phyloP scores from a whole-genome alignment of 1,140 invertebrate genomes.

The Streblospio benedicti region DNA sequence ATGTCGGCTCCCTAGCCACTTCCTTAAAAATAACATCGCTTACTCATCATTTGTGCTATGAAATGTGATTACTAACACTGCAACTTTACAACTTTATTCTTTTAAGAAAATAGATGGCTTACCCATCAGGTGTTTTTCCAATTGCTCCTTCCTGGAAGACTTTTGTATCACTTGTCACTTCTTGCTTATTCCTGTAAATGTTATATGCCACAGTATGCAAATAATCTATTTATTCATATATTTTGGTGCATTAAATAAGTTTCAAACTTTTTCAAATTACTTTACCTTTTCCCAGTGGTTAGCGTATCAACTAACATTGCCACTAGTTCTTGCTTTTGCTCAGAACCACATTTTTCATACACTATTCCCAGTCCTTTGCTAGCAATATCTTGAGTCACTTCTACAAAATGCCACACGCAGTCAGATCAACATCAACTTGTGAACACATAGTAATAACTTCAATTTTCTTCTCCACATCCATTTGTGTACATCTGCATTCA shows the following conservation, averaged over 20 bases:
- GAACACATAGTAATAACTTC: background rate
- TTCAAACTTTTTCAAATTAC: conserved; percentile 10
- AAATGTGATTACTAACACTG: too few relatives aligned
- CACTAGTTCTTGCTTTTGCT: conserved; percentile 63
- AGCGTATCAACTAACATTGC: conserved; percentile 71
- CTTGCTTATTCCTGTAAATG: conserved; percentile 52
- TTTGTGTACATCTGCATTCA: too few relatives aligned
- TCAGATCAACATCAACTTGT: background rate
- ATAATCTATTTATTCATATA: conserved; percentile 3
- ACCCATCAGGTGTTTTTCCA: conserved; percentile 76
- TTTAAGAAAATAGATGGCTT: conserved; percentile 25
- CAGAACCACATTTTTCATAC: conserved; percentile 64
- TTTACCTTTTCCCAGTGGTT: conserved; percentile 59
- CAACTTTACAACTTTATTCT: background rate
- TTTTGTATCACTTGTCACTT: conserved; percentile 69
- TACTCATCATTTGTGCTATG: too few relatives aligned
- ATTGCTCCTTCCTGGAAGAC: conserved; percentile 79
- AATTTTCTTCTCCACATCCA: too few relatives aligned
- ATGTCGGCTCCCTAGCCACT: too few relatives aligned
- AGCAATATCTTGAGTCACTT: conserved; percentile 79
- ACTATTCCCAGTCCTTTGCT: conserved; percentile 81
- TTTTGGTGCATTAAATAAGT: too few relatives aligned
- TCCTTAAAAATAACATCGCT: too few relatives aligned
- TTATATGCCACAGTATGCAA: background rate
- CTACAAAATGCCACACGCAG: conserved; percentile 26